Percentiles rank a stretch among this genome's conserved stretches.
Conservation (phyloP, 2,113 vertebrate species). For the Chascanopsetta lugubris region DNA sequence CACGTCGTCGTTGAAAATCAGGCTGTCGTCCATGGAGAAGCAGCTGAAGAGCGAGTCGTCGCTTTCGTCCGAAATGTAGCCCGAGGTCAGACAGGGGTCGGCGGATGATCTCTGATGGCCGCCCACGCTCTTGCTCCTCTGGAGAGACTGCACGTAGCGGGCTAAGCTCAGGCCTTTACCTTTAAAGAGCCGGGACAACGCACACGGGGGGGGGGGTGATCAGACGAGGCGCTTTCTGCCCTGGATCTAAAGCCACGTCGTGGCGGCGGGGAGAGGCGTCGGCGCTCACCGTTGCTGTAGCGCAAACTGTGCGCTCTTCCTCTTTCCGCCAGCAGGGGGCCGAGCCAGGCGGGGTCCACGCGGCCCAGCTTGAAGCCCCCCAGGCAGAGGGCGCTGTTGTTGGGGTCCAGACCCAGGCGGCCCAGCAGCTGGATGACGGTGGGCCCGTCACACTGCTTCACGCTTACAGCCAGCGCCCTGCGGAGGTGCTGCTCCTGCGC, state of each 20-base stretch:
- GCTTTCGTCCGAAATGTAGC: conserved; percentile 83
- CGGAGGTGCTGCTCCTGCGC: conserved; percentile 90
- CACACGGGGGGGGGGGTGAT: too few species aligned
- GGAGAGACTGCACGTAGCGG: conserved; percentile 84
- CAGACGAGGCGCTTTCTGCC: too few species aligned
- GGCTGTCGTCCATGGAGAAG: conserved; percentile 80
- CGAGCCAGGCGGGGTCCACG: conserved; percentile 90
- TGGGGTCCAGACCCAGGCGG: conserved; percentile 88
- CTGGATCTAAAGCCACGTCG: too few species aligned
- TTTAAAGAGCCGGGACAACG: conserved; percentile 50
- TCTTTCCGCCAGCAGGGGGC: conserved; percentile 86
- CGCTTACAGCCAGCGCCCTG: conserved; percentile 84
- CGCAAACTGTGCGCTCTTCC: conserved; percentile 70
- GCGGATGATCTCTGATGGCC: conserved; percentile 60
- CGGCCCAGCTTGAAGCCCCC: conserved; percentile 90
- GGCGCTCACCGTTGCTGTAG: conserved; percentile 78
- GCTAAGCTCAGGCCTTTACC: conserved; percentile 85
- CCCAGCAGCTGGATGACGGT: conserved; percentile 85
- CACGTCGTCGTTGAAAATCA: conserved; percentile 84
- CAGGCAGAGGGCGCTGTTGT: conserved; percentile 91
- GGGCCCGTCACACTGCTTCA: conserved; percentile 85
- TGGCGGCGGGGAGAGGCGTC: too few species aligned
- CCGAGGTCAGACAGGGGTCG: conserved; percentile 75
- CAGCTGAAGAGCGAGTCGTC: conserved; percentile 83
- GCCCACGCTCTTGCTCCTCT: conserved; percentile 76